Conservation (phyloP, 2,888 invertebrate genomes). For the Epinotia bilunana region DNA sequence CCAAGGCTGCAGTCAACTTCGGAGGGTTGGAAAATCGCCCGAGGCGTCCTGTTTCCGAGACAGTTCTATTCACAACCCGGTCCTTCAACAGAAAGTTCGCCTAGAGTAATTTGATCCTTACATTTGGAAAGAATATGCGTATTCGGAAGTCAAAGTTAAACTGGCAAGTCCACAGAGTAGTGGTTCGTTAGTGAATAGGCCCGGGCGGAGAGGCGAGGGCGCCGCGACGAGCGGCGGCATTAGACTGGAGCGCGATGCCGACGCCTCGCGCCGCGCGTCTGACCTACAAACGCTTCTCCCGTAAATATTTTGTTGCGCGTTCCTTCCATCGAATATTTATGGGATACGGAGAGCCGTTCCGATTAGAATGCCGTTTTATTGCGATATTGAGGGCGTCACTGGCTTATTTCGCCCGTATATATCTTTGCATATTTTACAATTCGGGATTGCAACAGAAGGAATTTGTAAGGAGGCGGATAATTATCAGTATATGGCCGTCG, state of each 20-base stretch:
- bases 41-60: slow-evolving; percentile 62
- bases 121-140: neutral
- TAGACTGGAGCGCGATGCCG: slow-evolving; percentile 65
- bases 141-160: neutral
- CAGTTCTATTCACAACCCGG: slow-evolving; percentile 47
- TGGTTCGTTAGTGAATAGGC: neutral
- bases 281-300: slow-evolving; percentile 72
- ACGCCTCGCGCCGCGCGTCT: slow-evolving; percentile 58
- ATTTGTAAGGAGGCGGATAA: slow-evolving; percentile 50
- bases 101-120: neutral
- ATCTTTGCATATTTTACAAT: slow-evolving; percentile 70
- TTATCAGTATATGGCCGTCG: neutral
- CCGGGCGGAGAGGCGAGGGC: slow-evolving; percentile 51
- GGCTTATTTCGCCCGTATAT: slow-evolving; percentile 69
- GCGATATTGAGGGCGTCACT: slow-evolving; percentile 66
- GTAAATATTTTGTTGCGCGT: slow-evolving; percentile 70
- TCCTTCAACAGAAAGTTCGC: neutral
- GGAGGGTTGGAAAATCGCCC: slow-evolving; percentile 72
- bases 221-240: slow-evolving; percentile 65
- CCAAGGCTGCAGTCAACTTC: slow-evolving; percentile 53
- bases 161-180: neutral
- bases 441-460: slow-evolving; percentile 58
- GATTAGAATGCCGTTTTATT: slow-evolving; percentile 78
- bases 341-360: slow-evolving; percentile 64
- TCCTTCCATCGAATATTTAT: slow-evolving; percentile 77